Conservation (phyloP, 2,113 vertebrate species). For the Chloropsis cyanopogon region DNA sequence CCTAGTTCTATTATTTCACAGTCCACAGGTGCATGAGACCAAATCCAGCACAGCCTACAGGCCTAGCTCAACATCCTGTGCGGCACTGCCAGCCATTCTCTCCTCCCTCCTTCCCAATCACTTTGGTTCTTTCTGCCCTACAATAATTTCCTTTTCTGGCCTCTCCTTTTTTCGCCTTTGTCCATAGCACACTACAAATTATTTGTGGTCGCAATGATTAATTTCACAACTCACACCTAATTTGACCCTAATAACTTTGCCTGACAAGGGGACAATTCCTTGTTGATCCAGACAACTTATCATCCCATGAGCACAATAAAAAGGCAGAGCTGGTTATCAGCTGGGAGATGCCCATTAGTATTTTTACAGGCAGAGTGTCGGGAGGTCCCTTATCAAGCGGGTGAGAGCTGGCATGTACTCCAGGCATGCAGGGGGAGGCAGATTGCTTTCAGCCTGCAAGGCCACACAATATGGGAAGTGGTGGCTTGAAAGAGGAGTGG, state of each 20-base stretch:
- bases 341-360: constrained; percentile 43
- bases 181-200: neutral
- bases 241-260: constrained; percentile 6
- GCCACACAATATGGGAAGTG: constrained; percentile 65
- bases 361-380: constrained; percentile 33
- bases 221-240: neutral
- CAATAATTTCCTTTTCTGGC: neutral
- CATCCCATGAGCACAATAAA: constrained; percentile 20
- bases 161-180: neutral
- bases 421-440: constrained; percentile 34
- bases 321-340: constrained; percentile 44
- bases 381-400: constrained; percentile 42
- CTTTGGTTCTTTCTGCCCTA: neutral
- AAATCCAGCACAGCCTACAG: neutral
- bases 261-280: neutral
- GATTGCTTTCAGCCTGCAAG: constrained; percentile 38
- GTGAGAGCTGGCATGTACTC: constrained; percentile 12
- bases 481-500: constrained; percentile 61
- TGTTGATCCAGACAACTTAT: constrained; percentile 43
- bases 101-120: neutral
- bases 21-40: neutral
- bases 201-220: neutral
- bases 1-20: neutral
- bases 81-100: neutral
- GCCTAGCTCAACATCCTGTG: neutral